Base-by-base conservation (phyloP, 1,140 invertebrate genomes). In the Lepidurus packardi region DNA sequence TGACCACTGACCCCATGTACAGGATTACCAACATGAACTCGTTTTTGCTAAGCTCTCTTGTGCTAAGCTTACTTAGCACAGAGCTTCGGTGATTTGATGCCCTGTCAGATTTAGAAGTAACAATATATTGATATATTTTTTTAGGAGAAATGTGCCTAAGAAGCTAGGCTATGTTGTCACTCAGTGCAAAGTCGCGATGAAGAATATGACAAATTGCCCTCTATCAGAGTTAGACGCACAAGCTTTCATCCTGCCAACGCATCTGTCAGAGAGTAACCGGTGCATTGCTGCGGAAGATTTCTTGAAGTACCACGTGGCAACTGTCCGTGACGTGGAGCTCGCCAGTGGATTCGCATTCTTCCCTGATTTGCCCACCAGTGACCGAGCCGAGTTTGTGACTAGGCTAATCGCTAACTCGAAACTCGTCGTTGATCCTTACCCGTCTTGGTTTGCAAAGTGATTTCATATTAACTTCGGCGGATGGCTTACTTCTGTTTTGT, bases 301-400 rank as follows among this genome's bases (percentile, higher is more conserved):
- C 11, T 45, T 78, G 3, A 43, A 73, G 16, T 78, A 21, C 16
- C 74, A 78, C 73, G 78, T 78, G n/a, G 78, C 78, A 21, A 74
- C 73, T 43, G 24, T 78, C n/a, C 74, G 47, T 45, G 80, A 81
- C 47, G 80, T 81, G 7, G 77, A 79, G 43, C 74, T 53, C 9
- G 44, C 74, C 8, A 80, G 77, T 2, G 79, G 75, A 9, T 74
- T 81, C 13, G 25, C 44, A 16, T 80, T 81, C 79, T 81, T 76
- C 73, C 79, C 80, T 11, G 53, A 74, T 5, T 43, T 81, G 42
- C 11, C 65, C 0, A 45, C 73, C 21, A 53, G 74, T 41, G 79
- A 80, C 8, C 53, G 53, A 0, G 53, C 21, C 16, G 53, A 9
- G 21, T 16, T 65, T 7, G 53, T 65, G 13, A 65, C 53, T 21